Base-by-base conservation (phyloP, 2,113 vertebrate species). In the Sciurus niger region DNA sequence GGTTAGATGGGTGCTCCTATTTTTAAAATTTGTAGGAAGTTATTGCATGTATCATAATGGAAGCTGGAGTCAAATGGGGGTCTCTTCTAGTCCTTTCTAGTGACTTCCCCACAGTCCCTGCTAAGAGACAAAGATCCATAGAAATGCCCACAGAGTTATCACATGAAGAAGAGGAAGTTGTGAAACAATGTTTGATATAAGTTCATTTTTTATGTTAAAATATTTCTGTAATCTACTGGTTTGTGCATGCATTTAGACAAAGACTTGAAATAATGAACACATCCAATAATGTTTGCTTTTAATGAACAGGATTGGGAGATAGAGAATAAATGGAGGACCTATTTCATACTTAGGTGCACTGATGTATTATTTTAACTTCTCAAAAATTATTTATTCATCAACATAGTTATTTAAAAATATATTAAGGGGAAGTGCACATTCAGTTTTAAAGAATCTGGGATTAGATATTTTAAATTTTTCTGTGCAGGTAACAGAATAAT, bases 381-480 rank as follows among this genome's bases (percentile, higher is more conserved):
- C 14, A 76, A 70, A 92, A 63, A 58, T 32, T 51, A 65, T 43
- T 79, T 72, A 70, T 73, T 37, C 12, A 51, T 53, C 6, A 90
- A 67, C 70, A 87, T 60, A 74, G 13, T 55, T 67, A 48, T 90
- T 70, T 51, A 72, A 94, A 90, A 72, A 76, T 53, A 76, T 20
- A 48, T 28, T 70, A 11, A 78, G 79, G 18, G 58, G 80, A 96
- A 96, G 46, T 53, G 10, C 63, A 8, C 55, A 85, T 58, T 73
- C 60, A 25, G 10, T 67, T 86, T 94, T 77, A 46, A 55, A 86
- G 20, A 37, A 51, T 30, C 28, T 92, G 34, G 25, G 12, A 72
- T 76, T 89, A 76, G 16, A 83, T 60, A 46, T 70, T 53, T 74
- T 70, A 94, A 83, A 94, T 73, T 3, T 90, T 89, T 76, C 40